A percentile compares a stretch with the other conserved stretches of the same genome.
phyloP scores from a whole-genome alignment of 2,113 vertebrate species.

The Thamnophis sirtalis region DNA sequence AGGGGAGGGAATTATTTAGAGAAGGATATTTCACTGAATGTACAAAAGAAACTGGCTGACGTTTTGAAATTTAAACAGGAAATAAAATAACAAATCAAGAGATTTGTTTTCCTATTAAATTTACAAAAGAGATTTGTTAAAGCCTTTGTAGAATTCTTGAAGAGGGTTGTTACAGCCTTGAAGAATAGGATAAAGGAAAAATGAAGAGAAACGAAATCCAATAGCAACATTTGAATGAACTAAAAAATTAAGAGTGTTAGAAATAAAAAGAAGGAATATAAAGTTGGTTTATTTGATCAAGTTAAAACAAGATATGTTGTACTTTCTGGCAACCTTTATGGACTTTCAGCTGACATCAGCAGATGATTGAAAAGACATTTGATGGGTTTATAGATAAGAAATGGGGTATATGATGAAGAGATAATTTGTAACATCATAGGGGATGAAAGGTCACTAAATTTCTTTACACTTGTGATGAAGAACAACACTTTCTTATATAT shows the following conservation, averaged over 20 bases:
- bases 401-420: not conserved
- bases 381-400: not conserved
- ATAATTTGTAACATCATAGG: not conserved
- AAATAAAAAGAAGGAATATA: not conserved
- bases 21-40: not conserved
- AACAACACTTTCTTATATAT: not conserved
- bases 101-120: not conserved
- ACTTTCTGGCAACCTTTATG: not conserved
- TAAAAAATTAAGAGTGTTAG: not conserved
- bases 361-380: not conserved
- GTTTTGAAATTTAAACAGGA: not conserved
- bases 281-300: not conserved
- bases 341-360: not conserved
- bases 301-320: not conserved
- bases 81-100: not conserved
- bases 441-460: not conserved
- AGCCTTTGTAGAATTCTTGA: no score
- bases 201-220: not conserved
- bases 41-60: not conserved
- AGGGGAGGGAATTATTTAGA: not conserved
- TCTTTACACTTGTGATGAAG: not conserved
- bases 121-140: not conserved
- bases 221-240: not conserved
- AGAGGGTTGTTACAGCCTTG: not conserved
- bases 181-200: not conserved